These are phyloP conservation scores for Arothron firmamentum DNA, from an alignment of 2,113 vertebrate genomes.

Conservation along the genomic window DNA sequence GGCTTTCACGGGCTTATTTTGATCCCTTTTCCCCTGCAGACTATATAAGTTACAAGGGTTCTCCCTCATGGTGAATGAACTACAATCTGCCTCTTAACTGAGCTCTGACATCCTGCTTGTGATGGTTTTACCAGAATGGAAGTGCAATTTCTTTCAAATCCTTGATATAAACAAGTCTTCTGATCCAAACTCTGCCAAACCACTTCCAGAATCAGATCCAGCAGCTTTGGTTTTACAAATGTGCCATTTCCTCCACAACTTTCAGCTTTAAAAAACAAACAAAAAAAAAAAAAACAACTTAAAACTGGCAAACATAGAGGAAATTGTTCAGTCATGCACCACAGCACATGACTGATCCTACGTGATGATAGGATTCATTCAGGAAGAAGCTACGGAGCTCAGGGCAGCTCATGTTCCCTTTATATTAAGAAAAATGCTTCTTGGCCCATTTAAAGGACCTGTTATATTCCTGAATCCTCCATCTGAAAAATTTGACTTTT, in stretches of 20 bases:
- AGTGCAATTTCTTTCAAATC: not conserved
- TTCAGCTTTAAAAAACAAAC: not conserved
- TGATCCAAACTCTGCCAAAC: conserved; percentile 4
- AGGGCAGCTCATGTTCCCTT: too few species aligned
- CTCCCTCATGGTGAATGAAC: not conserved
- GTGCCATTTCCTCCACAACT: conserved; percentile 6
- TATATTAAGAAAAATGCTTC: not conserved
- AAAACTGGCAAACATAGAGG: too few species aligned
- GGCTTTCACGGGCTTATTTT: conserved; percentile 24
- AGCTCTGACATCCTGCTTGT: conserved; percentile 7
- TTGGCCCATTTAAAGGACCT: not conserved
- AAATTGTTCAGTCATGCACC: too few species aligned
- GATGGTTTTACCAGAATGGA: not conserved
- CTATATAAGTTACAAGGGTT: not conserved
- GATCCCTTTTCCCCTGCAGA: conserved; percentile 25
- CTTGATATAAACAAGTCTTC: conserved; percentile 19
- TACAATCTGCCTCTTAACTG: not conserved
- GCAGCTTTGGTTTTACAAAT: conserved; percentile 6
- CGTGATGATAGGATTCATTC: too few species aligned
- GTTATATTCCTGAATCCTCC: not conserved
- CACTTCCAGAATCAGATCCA: conserved; percentile 13
- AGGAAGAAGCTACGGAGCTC: too few species aligned
- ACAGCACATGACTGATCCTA: too few species aligned
- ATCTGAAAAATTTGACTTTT: not conserved
- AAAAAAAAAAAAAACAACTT: not conserved